Conservation (phyloP, 2,113 vertebrate species). For the Asarcornis scutulata region DNA sequence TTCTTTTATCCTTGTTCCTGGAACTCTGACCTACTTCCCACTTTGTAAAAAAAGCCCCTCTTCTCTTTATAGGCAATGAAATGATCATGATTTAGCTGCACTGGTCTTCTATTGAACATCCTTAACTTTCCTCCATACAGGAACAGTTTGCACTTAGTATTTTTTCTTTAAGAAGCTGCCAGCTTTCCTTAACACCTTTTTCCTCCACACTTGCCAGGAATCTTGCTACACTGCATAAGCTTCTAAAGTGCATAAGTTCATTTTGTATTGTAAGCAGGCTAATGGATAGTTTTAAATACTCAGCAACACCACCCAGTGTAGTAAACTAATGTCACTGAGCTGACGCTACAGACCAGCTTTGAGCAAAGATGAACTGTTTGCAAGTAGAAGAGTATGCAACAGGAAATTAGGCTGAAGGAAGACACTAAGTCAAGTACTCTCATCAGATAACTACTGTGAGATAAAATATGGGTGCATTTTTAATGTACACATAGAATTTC, state of each 20-base stretch:
- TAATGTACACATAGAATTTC: background rate
- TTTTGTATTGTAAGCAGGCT: constrained; percentile 36
- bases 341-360: background rate
- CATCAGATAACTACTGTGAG: background rate
- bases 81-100: background rate
- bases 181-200: constrained; percentile 69
- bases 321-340: constrained; percentile 13
- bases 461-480: background rate
- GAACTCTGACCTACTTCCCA: constrained; percentile 36
- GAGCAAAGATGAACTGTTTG: background rate
- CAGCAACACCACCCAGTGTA: background rate
- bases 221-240: background rate
- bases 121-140: constrained; percentile 1
- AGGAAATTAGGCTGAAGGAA: background rate
- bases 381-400: background rate
- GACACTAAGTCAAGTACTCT: background rate
- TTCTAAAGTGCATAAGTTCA: background rate
- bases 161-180: constrained; percentile 48
- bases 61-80: background rate
- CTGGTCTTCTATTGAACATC: background rate
- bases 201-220: constrained; percentile 52
- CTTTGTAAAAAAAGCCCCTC: background rate
- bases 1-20: background rate
- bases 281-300: constrained; percentile 34
- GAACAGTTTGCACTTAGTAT: constrained; percentile 54